These are phyloP conservation scores for Bradynema listronoti DNA, from an alignment of 1,140 invertebrate species.

Conservation along the genomic window DNA sequence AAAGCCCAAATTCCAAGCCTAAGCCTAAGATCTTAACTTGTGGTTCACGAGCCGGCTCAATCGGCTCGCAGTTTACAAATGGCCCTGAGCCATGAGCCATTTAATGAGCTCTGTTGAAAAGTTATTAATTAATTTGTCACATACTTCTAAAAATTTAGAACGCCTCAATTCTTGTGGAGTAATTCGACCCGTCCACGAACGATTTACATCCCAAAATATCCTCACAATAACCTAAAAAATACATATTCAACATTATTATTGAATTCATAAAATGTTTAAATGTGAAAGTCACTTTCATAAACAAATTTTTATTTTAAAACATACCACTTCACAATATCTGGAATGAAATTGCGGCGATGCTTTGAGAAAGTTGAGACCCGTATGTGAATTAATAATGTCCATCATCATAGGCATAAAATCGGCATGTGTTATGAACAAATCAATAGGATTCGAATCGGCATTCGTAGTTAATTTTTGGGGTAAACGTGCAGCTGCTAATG, in stretches of 20 bases:
- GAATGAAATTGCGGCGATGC: constrained; percentile 97
- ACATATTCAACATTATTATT: constrained; percentile 2
- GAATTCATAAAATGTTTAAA: too few relatives aligned
- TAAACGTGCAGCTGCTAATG: constrained; percentile 62
- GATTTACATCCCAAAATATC: constrained; percentile 95
- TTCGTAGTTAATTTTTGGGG: constrained; percentile 38
- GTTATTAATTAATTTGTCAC: constrained; percentile 70
- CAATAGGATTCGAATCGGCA: too few relatives aligned
- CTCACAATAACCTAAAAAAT: constrained; percentile 68
- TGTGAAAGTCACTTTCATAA: not conserved
- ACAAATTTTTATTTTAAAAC: not conserved
- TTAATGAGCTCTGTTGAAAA: not conserved
- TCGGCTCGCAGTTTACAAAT: too few relatives aligned
- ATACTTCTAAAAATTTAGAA: constrained; percentile 73
- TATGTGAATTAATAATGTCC: constrained; percentile 98
- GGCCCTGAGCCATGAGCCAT: too few relatives aligned
- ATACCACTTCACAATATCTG: constrained; percentile 66
- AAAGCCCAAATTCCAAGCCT: too few relatives aligned
- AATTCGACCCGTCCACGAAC: constrained; percentile 90
- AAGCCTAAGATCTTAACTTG: too few relatives aligned
- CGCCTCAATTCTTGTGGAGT: constrained; percentile 78
- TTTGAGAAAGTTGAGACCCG: constrained; percentile 88
- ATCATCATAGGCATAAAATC: constrained; percentile 81
- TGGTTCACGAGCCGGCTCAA: too few relatives aligned
- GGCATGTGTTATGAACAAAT: constrained; percentile 63